Evolutionary conservation across 1,140 invertebrate genomes (phyloP), one percentile per base, ranked within the genome.

Genomic region (Cephus cinctus): DNA sequence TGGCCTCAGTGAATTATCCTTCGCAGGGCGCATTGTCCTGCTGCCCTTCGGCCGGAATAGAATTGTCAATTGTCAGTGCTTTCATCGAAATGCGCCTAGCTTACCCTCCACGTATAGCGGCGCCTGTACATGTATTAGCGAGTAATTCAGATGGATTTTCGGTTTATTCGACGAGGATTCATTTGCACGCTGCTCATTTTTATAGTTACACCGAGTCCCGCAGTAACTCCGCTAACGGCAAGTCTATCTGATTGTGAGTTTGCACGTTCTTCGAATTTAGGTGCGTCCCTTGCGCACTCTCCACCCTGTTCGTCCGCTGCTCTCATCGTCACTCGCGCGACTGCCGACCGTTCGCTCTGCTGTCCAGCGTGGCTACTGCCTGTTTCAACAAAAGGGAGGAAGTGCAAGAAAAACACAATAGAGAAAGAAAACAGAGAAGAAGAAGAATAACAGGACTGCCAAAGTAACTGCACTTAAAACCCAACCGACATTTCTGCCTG

Each of bases 131-230:
- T 50, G 44, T 52, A 61, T 48, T 38, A 38, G 35, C 22, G 40
- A 46, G 56, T 68, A 68, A 68, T 67, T 67, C 60, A 67, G 65
- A 68, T 65, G 50, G 60, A 68, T 65, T 56, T 63, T 59, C 57
- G 43, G 58, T 61, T 62, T 53, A 61, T 60, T 64, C 59, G 47
- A 43, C 47, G 49, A 48, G 56, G 55, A 57, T 65, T 63, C 63
- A 62, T 65, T 64, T 52, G 44, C 50, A 43, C 46, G 35, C 36
- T 27, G 25, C 25, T n/a, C 25, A 27, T 27, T 27, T 6, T 27
- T n/a, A n/a, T 8, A 8, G 6, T 27, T 27, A 8, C 25, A 27
- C n/a, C n/a, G n/a, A 8, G 6, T 8, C 25, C 25, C 25, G 6
- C 25, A n/a, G 25, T 27, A 8, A 27, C 25, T 27, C 25, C 25